Conservation (phyloP, 2,888 invertebrate genomes). For the Lasioglossum calceatum region DNA sequence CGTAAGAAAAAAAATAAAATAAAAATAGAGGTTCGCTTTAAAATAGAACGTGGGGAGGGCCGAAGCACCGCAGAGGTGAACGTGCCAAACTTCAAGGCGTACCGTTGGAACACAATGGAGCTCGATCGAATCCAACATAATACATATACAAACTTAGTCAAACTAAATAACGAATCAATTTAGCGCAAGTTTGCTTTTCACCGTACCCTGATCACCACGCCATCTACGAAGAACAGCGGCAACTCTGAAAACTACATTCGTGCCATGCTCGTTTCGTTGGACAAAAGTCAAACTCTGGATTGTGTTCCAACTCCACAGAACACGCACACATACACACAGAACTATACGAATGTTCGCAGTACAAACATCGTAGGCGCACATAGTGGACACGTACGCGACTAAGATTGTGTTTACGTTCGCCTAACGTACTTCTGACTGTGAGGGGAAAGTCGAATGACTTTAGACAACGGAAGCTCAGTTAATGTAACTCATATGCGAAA, state of each 20-base stretch:
- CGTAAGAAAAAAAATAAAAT: constrained; percentile 33
- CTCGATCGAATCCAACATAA: neutral
- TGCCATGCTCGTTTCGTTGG: neutral
- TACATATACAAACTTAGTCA: neutral
- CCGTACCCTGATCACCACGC: neutral
- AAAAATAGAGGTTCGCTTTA: constrained; percentile 24
- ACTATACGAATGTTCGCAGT: constrained; percentile 24
- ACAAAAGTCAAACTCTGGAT: constrained; percentile 7
- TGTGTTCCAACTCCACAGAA: constrained; percentile 38
- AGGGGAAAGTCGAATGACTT: constrained; percentile 56
- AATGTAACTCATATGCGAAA: neutral
- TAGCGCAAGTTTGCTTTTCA: neutral
- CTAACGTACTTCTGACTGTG: constrained; percentile 37
- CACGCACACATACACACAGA: constrained; percentile 28
- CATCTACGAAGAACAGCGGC: neutral
- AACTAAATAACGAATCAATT: neutral
- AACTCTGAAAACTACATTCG: neutral
- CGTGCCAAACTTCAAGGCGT: constrained; percentile 24
- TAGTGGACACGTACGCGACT: constrained; percentile 25
- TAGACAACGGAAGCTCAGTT: constrained; percentile 10
- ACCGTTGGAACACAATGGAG: constrained; percentile 15
- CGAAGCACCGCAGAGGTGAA: constrained; percentile 36
- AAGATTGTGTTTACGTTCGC: constrained; percentile 49
- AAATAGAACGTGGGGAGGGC: constrained; percentile 16
- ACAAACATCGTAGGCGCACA: constrained; percentile 25